Base-by-base conservation (phyloP, 2,113 vertebrate genomes). In the Turnix velox region DNA sequence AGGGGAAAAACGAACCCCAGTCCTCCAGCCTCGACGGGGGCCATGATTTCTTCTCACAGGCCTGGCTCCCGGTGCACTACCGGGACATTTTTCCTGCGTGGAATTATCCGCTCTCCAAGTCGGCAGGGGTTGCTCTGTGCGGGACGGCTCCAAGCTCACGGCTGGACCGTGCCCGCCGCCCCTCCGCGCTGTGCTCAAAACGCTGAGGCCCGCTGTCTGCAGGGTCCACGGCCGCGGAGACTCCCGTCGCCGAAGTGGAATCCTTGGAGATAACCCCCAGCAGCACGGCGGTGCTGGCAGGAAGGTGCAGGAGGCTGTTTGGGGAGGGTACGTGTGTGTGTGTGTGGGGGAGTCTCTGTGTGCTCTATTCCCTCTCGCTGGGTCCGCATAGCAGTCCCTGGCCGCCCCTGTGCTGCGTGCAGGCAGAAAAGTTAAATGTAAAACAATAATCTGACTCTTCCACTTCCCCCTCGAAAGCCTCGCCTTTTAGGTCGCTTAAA, bases 51-150 rank as follows among this genome's bases (percentile, higher is more conserved):
- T 57, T 95, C 93, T 84, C 83, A 89, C 81, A 92, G 79, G 94
- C 73, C 91, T 96, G 94, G 16, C 94, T 96, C 93, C 92, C 79
- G 92, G 84, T 96, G 98, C 97, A 97, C 97, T 97, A 97, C 96
- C 97, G 98, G 98, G 97, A 97, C 98, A 97, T 97, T 97, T 97
- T 96, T 63, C 97, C 97, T 98, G 98, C 97, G 98, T 97, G 98
- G 98, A 96, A 96, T 96, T 98, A 97, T 98, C 98, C 98, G 69
- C 94, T 98, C 97, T 98, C 86, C 93, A 97, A 98, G 98, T 97
- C 97, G 97, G 97, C 97, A 97, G 98, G 98, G 97, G 98, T 97
- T 98, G 97, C 92, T 93, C 95, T 97, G 97, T 96, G 97, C 97
- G 97, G 98, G 97, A 97, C 98, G 96, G 98, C 98, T 98, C 98